Conservation (phyloP, 1,140 invertebrate species). For the Pseudobourletiella spinata region DNA sequence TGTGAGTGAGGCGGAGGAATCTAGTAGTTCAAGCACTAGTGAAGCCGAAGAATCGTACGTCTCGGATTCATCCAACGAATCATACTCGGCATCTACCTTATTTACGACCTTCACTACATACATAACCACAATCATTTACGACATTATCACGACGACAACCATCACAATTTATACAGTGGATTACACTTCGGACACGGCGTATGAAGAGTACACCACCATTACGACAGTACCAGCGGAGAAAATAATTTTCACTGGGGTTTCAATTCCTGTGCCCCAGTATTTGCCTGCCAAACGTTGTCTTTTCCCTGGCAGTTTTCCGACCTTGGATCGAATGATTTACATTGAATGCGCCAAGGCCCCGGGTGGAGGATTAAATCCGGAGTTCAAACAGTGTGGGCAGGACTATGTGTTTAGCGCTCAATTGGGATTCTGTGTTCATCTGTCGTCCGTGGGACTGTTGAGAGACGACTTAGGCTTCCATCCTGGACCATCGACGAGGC, state of each 20-base stretch:
- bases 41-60: no score
- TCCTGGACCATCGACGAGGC: not conserved
- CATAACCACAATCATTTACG: not conserved
- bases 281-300: not conserved
- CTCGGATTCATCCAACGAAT: no score
- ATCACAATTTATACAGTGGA: not conserved
- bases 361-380: not conserved
- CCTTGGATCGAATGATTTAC: not conserved
- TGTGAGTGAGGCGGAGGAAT: no score
- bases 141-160: constrained; percentile 3
- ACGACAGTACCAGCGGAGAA: not conserved
- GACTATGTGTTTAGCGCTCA: constrained; percentile 15
- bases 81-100: not conserved
- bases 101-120: constrained; percentile 3
- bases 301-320: constrained; percentile 1
- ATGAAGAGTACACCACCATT: not conserved
- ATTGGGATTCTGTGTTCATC: constrained; percentile 12
- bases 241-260: not conserved
- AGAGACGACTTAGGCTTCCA: constrained; percentile 14
- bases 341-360: constrained; percentile 6
- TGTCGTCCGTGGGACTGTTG: constrained; percentile 12
- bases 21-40: no score
- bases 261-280: not conserved
- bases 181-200: not conserved
- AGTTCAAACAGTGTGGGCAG: not conserved